Evolutionary conservation across 2,888 invertebrate genomes (phyloP), one percentile per base, ranked within the genome.

Genomic region (Arctia plantaginis): DNA sequence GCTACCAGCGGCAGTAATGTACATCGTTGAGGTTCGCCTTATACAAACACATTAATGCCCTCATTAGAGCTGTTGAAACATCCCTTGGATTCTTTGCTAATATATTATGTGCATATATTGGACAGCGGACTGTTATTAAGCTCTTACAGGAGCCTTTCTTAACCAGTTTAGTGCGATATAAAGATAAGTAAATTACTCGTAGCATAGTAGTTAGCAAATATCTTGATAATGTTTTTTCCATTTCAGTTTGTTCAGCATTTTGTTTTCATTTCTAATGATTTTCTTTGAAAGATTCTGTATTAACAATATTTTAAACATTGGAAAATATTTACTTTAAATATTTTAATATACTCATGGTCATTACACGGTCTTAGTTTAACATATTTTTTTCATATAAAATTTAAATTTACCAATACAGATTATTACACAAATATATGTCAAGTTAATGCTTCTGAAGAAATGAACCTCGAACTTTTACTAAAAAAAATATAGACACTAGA

Each of bases 31-130:
- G 35, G 33, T 65, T 35, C n/a, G 33, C 44, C 69, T 55, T 39
- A 39, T 41, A 23, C 20, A 70, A 70, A n/a, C 39, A 27, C 20
- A 70, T 47, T 44, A 55, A 71, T 47, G 39, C 18, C 39, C 65
- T 68, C 47, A 23, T 47, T 68, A 68, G 47, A 68, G 44, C 30
- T 44, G 30, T 23, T 33, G 10, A 51, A 51, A 68, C 68, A 35
- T 51, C 23, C 51, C 47, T 35, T 51, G 68, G 33, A 47, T 51
- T 51, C 7, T 68, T 68, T 13, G 23, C 33, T 35, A 15, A 23
- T 35, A 47, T 10, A 33, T n/a, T n/a, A 51, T 12, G 15, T 13
- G 8, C 12, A 0, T 27, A 59, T 18, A 15, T 59, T 59, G 15
- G 27, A 30, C 4, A 6, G 27, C 12, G 27, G 59, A 59, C 3